These are phyloP conservation scores for Caenorhabditis auriculariae DNA, from an alignment of 2,888 invertebrate species.

Conservation along the genomic window DNA sequence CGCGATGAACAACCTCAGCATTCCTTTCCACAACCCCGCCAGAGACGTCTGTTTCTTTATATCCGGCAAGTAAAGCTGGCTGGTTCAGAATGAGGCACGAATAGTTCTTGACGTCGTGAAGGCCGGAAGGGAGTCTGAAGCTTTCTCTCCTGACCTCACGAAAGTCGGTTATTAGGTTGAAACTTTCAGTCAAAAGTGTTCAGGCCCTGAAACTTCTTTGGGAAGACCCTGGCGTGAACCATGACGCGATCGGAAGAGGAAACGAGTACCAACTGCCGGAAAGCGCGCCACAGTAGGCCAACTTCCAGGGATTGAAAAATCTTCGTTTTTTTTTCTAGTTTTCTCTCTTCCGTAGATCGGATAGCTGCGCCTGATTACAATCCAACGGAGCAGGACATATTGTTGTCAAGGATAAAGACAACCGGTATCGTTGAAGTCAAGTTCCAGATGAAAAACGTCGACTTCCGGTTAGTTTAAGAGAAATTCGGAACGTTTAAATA, in stretches of 20 bases:
- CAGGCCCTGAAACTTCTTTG: conserved; percentile 49
- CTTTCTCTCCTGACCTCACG: conserved; percentile 50
- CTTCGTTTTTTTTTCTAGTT: conserved; percentile 44
- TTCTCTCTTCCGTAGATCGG: conserved; percentile 54
- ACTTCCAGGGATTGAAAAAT: neutral
- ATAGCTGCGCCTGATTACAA: conserved; percentile 49
- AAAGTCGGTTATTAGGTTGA: conserved; percentile 4
- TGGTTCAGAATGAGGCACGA: conserved; percentile 45
- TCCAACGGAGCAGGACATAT: conserved; percentile 62
- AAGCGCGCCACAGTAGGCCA: conserved; percentile 54
- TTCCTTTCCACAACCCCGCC: conserved; percentile 92
- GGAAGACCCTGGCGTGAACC: conserved; percentile 46
- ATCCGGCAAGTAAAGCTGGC: neutral
- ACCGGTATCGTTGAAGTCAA: conserved; percentile 63
- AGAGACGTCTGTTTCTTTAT: conserved; percentile 76
- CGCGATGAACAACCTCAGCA: conserved; percentile 96
- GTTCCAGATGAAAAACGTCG: conserved; percentile 63
- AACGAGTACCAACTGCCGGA: conserved; percentile 60
- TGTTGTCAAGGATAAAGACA: conserved; percentile 61
- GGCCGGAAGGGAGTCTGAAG: conserved; percentile 57
- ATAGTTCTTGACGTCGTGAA: conserved; percentile 57
- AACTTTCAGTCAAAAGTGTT: neutral
- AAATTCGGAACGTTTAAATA: too few relatives aligned
- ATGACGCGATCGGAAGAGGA: conserved; percentile 44
- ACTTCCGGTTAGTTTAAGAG: too few relatives aligned